Evolutionary conservation across 2,113 vertebrate genomes (phyloP).

Genomic region (Sisor rabdophorus): DNA sequence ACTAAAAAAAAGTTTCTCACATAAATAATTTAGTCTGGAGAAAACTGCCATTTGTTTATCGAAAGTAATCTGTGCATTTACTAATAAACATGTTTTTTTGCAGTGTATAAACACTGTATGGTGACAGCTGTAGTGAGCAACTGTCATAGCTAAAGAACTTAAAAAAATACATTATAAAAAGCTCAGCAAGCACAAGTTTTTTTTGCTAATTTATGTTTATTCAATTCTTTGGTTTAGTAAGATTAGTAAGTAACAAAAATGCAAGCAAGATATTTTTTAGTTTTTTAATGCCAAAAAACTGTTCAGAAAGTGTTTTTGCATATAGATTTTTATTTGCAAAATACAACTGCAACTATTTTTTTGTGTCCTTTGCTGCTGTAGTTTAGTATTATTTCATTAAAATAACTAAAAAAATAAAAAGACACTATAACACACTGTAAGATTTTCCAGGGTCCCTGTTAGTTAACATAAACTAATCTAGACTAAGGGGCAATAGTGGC

Average conservation of each 20-base stretch:
- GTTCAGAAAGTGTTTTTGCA: background rate
- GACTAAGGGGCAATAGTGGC: too few relatives aligned
- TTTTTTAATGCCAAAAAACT: background rate
- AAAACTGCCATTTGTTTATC: slow-evolving; percentile 6
- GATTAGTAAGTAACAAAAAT: background rate
- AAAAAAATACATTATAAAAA: too few relatives aligned
- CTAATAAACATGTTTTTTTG: background rate
- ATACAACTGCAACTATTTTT: too few relatives aligned
- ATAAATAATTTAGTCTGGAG: slow-evolving; percentile 16
- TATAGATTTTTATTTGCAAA: background rate
- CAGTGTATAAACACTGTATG: background rate
- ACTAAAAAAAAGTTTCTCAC: background rate
- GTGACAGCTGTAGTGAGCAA: background rate
- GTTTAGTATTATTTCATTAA: too few relatives aligned
- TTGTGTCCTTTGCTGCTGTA: too few relatives aligned
- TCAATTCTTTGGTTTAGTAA: background rate
- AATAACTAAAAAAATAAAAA: too few relatives aligned
- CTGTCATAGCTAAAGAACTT: background rate
- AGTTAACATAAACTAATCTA: too few relatives aligned
- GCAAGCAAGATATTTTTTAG: background rate
- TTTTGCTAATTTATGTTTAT: too few relatives aligned
- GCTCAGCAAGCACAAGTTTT: too few relatives aligned
- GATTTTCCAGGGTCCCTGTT: too few relatives aligned
- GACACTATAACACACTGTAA: too few relatives aligned
- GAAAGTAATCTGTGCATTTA: background rate